Conservation (phyloP, 2,888 invertebrate species). For the Ptycholaimellus sp. region DNA sequence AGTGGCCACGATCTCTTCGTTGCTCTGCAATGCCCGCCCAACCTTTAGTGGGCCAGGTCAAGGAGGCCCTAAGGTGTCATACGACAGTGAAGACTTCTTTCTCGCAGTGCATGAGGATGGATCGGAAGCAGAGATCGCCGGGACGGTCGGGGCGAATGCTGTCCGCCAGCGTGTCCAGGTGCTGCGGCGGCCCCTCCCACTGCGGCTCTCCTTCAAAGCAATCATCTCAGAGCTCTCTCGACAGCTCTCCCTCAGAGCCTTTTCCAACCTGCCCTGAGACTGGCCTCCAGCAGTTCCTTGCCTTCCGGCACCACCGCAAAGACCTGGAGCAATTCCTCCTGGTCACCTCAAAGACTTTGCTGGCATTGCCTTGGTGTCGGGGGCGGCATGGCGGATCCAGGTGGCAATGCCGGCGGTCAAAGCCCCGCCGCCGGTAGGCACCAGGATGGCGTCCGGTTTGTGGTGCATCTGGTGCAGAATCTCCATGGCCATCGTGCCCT, state of each 20-base stretch:
- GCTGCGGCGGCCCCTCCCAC: constrained; percentile 27
- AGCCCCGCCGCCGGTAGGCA: constrained; percentile 32
- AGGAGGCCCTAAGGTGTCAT: no score
- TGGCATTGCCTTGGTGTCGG: constrained; percentile 28
- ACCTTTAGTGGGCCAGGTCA: no score
- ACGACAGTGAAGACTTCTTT: no score
- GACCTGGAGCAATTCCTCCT: no score
- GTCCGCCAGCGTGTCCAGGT: constrained; percentile 30
- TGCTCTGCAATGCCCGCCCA: no score
- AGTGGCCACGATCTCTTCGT: no score
- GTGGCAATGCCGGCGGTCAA: constrained; percentile 29
- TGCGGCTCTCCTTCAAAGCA: no score
- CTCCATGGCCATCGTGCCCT: constrained; percentile 29
- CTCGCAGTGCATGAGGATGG: constrained; percentile 26
- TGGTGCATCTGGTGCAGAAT: constrained; percentile 28
- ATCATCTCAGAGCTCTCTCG: no score
- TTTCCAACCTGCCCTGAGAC: no score
- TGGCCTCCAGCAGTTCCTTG: no score
- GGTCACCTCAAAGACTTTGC: background rate
- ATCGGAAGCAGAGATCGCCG: constrained; percentile 29
- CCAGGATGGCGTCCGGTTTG: constrained; percentile 30
- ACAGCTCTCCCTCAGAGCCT: no score
- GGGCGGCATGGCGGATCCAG: constrained; percentile 25
- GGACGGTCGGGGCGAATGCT: constrained; percentile 29
- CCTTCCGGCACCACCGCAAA: constrained; percentile 29